Evolutionary conservation across 2,113 vertebrate genomes (phyloP).

Genomic region (Serinus canaria): DNA sequence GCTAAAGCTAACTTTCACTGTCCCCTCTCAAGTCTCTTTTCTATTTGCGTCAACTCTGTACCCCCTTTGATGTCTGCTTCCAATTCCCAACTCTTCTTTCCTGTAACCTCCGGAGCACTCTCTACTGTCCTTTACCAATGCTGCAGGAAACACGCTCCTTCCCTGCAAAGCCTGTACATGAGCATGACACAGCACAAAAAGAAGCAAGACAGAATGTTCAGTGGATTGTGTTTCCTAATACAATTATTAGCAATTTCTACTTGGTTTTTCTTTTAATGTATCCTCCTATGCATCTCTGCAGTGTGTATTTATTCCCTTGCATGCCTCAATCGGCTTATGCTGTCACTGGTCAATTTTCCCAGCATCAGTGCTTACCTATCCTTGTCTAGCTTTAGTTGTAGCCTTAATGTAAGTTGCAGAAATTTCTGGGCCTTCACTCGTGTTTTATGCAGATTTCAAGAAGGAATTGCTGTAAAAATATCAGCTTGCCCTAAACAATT

Average conservation of each 20-base stretch:
- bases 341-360: background rate
- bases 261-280: background rate
- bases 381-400: background rate
- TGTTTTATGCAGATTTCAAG: background rate
- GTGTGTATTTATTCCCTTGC: background rate
- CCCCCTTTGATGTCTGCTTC: background rate
- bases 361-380: background rate
- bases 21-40: background rate
- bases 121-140: background rate
- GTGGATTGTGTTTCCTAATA: background rate
- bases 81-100: background rate
- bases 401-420: background rate
- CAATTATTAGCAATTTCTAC: background rate
- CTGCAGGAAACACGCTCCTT: background rate
- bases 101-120: background rate
- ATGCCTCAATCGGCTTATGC: rapidly evolving
- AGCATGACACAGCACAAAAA: background rate
- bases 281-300: background rate
- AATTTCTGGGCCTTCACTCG: background rate
- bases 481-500: background rate
- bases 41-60: background rate
- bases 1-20: background rate
- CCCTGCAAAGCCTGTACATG: background rate
- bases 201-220: background rate
- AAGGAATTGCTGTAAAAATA: background rate